Evolutionary conservation across 1,140 invertebrate species (phyloP).

Genomic region (Zophobas atratus): DNA sequence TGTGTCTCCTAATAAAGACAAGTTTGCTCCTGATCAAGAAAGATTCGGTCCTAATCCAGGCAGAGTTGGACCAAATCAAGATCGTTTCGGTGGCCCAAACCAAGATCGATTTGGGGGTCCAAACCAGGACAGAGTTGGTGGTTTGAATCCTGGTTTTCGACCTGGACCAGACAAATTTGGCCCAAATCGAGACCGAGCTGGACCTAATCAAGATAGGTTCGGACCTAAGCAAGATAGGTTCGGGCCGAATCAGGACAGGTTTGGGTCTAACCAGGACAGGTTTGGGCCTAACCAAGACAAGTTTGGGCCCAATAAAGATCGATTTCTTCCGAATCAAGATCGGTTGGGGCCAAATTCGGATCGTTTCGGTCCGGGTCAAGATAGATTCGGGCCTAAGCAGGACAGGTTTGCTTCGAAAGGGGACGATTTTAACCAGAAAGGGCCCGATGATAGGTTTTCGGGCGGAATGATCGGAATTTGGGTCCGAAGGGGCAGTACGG

Average conservation of each 20-base stretch:
- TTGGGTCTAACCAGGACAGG: not conserved
- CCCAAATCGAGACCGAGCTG: not conserved
- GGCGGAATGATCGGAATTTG: slow-evolving; percentile 4
- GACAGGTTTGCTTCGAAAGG: slow-evolving; percentile 14
- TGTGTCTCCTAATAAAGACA: not conserved
- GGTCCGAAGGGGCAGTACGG: not conserved
- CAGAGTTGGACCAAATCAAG: slow-evolving; percentile 9
- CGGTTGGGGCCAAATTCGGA: not conserved
- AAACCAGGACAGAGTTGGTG: not conserved
- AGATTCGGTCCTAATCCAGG: slow-evolving; percentile 5
- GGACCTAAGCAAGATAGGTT: slow-evolving; percentile 16
- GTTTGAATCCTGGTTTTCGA: not conserved
- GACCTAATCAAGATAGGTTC: slow-evolving; percentile 3
- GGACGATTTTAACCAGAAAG: not conserved
- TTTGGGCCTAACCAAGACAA: not conserved
- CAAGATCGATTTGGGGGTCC: slow-evolving; percentile 36
- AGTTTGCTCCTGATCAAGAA: not conserved
- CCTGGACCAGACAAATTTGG: slow-evolving; percentile 3
- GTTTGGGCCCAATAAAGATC: not conserved
- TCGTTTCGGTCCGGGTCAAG: not conserved
- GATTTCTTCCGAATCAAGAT: not conserved
- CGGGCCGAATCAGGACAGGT: slow-evolving; percentile 43
- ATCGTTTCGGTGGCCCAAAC: slow-evolving; percentile 20
- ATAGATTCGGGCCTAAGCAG: slow-evolving; percentile 5
- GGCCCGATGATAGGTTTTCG: slow-evolving; percentile 7